Evolutionary conservation across 2,797 vertebrate genomes (phyloP), one percentile per base, ranked within the genome.

Genomic region (Pantherophis alleghaniensis): DNA sequence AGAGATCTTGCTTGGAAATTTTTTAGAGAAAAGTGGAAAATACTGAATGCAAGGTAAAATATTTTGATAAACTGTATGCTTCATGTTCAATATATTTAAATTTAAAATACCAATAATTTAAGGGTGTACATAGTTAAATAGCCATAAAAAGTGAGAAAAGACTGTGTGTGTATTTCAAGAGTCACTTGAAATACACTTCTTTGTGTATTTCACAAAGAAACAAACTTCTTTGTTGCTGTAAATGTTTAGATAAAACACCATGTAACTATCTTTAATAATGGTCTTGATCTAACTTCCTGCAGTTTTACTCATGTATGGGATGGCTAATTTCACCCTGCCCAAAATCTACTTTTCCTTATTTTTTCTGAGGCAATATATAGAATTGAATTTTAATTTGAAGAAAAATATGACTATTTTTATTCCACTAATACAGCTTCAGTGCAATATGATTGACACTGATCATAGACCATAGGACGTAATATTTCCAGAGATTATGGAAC

Each of bases 21-120:
- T 97, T 99, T 99, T 97, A 98, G 98, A 94, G 99, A 99, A 94
- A 99, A 99, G 97, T 99, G 99, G 99, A 98, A 99, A 96, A 96
- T 99, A 97, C 95, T 99, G 88, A 99, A 99, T 96, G 98, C 99
- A 37, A 99, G 99, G 99, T 99, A 98, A 95, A 95, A 24, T 42
- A 3, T 88, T 88, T 88, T 93, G 94, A 83, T 53, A 92, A 12
- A 51, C 93, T 4, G 87, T 93, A 42, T 57, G 28, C 7, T 87
- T 87, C n/a, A 90, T 66, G 1, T 89, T 63, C 57, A 2, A 11
- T 4, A 14, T 87, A 26, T 90, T 57, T 26, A 6, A 11, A 9
- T 3, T 79, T 47, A 10, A 5, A 5, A 42, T 79, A 79, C 74
- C 74, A 79, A 79, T 79, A 22, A 79, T 79, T 42, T 79, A 79